Percentiles rank a stretch among this genome's conserved stretches.
Evolutionary conservation across 2,113 vertebrate genomes (phyloP).

Genomic region (Euleptes europaea): DNA sequence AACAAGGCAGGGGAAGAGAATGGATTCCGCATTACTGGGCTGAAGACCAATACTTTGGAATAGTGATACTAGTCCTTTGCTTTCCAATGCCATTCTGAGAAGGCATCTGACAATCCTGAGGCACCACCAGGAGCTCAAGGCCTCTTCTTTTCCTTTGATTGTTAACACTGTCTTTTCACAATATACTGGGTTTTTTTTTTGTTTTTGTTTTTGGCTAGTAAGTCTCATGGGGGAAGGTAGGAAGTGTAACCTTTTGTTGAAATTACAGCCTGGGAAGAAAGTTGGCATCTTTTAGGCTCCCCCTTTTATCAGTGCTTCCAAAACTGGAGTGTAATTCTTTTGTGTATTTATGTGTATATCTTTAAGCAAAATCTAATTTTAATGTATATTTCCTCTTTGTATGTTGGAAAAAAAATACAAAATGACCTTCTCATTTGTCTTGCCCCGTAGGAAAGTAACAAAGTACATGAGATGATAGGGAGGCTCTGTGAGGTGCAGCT

Average conservation of each 20-base stretch:
- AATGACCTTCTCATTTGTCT: conserved; percentile 15
- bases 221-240: not conserved
- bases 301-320: conserved; percentile 57
- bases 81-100: conserved; percentile 53
- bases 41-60: conserved; percentile 32
- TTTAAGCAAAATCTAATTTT: conserved; percentile 76
- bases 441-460: not conserved
- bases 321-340: conserved; percentile 81
- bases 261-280: conserved; percentile 48
- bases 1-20: conserved; percentile 40
- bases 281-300: conserved; percentile 54
- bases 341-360: conserved; percentile 95
- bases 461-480: not conserved
- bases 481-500: conserved; percentile 6
- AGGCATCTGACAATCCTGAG: conserved; percentile 78
- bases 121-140: conserved; percentile 73
- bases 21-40: conserved; percentile 26
- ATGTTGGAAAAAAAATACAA: conserved; percentile 28
- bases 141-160: conserved; percentile 60
- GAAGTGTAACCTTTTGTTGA: conserved; percentile 44
- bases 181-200: no score
- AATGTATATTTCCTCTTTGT: conserved; percentile 68
- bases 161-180: conserved; percentile 45
- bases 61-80: conserved; percentile 12
- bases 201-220: conserved; percentile 7